Evolutionary conservation across 2,888 invertebrate species (phyloP), one percentile per base, ranked within the genome.

Genomic region (Mythimna impura): DNA sequence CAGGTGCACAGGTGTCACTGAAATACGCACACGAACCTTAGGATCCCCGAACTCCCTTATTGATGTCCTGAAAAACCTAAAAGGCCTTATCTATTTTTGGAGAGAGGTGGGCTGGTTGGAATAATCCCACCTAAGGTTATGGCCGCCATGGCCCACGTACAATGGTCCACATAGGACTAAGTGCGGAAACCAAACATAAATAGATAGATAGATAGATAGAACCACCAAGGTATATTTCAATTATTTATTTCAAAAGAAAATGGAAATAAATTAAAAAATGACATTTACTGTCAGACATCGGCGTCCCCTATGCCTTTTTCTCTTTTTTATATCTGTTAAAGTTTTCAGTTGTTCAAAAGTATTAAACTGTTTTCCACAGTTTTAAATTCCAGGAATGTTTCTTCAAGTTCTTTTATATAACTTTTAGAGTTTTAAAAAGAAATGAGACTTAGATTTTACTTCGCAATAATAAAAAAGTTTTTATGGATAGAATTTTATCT

Each of bases 301-400:
- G 20, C 57, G 30, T 17, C 8, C 6, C 9, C 40, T 25, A 17
- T 14, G 7, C 7, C 10, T 52, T 66, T 65, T 54, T 67, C 10
- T n/a, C 2, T 25, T 43, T 25, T n/a, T 40, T 52, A 22, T 14
- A 25, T 14, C n/a, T 30, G n/a, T 50, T 40, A 6, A 40, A 22
- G 6, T 30, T 61, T 52, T 17, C 14, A n/a, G 7, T 9, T 30
- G 61, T 34, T 20, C 10, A 9, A 55, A 70, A 57, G 17, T 30
- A 22, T 57, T 12, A 40, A 68, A 10, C 17, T 68, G 30, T 58
- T 58, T 71, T 58, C 36, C 17, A 50, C 10, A 58, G 25, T n/a
- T 54, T 34, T 63, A 54, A 43, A 43, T 74, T 47, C 12, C 12
- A 63, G 43, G 75, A 64, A 64, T 54, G 4, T 72, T 72, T 40